Base-by-base conservation (phyloP, 2,113 vertebrate species). In the Dasyurus viverrinus region DNA sequence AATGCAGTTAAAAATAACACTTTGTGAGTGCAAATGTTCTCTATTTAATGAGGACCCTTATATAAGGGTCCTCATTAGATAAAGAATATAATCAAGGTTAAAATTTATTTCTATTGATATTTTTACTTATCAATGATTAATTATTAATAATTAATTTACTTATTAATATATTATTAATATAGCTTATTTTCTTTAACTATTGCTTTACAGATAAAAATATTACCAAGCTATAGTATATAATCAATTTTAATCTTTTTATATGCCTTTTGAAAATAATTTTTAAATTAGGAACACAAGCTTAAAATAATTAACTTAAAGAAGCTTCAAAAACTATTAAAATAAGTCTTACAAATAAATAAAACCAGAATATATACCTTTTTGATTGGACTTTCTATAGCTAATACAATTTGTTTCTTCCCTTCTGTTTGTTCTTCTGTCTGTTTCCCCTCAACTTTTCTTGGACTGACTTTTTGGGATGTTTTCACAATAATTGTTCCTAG, bases 401-500 rank as follows among this genome's bases (percentile, higher is more conserved):
- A 47, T 36, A 30, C 24, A 12, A 98, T 95, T 93, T 97, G 93
- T 93, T 95, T 96, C 42, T 93, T 52, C 10, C 50, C 91, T 94
- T 96, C 92, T 76, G 52, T 76, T 96, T 97, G 94, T 25, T 96
- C 97, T 92, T 95, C 95, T 57, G 97, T 95, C 89, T 98, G 95
- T 54, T 98, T 96, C 96, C 46, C 95, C 97, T 92, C 93, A 24
- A 96, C 96, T 96, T 96, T 90, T 90, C 94, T 24, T 89, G 95
- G 95, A 96, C 94, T 96, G 97, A 94, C 94, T 93, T 97, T 97
- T 90, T 96, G 94, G 19, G 94, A 94, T 93, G 97, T 97, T 97
- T 98, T 98, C 94, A 97, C 90, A 97, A 97, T 96, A 89, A 98
- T 55, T 57, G 90, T 97, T 96, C 97, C 97, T 94, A 98, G 96